Percentiles rank a stretch among this genome's conserved stretches.
phyloP scores from a whole-genome alignment of 2,113 vertebrate genomes.

The Erpornis zantholeuca region DNA sequence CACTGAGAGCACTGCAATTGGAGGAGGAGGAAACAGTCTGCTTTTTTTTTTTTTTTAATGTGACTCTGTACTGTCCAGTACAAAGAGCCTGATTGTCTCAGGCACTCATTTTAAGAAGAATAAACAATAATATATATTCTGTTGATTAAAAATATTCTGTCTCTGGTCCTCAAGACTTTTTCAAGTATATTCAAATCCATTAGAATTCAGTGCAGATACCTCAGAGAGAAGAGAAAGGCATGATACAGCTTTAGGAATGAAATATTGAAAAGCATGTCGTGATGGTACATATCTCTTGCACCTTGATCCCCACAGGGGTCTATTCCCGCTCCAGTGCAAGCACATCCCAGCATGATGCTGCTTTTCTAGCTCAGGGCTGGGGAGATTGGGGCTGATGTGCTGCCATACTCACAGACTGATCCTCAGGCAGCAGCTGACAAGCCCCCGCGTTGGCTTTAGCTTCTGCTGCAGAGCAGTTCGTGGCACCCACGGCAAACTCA shows the following conservation, averaged over 20 bases:
- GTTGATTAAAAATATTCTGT: background rate
- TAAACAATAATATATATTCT: background rate
- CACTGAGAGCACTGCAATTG: background rate
- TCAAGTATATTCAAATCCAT: background rate
- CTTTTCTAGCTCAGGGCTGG: background rate
- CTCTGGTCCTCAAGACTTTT: background rate
- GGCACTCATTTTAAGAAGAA: background rate
- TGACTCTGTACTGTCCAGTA: background rate
- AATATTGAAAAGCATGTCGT: background rate
- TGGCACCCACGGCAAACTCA: slow-evolving; percentile 73
- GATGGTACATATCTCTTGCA: background rate
- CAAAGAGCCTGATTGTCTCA: background rate
- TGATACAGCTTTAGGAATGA: background rate
- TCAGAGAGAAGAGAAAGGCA: background rate
- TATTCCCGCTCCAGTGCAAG: background rate
- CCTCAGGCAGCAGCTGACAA: slow-evolving; percentile 50
- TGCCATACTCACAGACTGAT: slow-evolving; percentile 62
- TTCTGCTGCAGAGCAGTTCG: slow-evolving; percentile 58
- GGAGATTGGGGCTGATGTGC: background rate
- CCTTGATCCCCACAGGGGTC: background rate
- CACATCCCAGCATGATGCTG: background rate
- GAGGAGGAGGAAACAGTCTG: background rate
- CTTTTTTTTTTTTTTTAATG: background rate
- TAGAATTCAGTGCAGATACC: background rate
- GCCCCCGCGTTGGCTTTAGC: background rate